Evolutionary conservation across 2,888 invertebrate species (phyloP), one percentile per base, ranked within the genome.

Genomic region (Clivina fossor): DNA sequence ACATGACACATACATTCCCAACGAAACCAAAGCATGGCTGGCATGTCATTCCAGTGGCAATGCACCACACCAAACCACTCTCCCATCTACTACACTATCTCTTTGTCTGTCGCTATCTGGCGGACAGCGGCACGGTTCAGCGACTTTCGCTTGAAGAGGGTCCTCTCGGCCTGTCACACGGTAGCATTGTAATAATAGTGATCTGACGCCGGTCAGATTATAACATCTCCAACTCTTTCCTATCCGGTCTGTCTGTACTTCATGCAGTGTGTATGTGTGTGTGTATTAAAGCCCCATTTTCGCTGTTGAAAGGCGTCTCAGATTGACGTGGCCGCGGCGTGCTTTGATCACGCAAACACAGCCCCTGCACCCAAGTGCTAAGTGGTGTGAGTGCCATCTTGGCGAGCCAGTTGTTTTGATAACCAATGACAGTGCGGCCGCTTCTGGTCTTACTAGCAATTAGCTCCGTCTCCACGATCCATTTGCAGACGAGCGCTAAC

Each of bases 141-240:
- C 33, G 33, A 22, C 22, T 33, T n/a, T n/a, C n/a, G 19, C 24
- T 44, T 69, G 70, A 70, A 69, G 69, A 70, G 69, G 70, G 71
- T 71, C 68, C 64, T 65, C 65, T 60, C 61, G 63, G 63, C 64
- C 68, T 69, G 70, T 71, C 71, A 70, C 65, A 71, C 70, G 66
- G 70, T 70, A 71, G 70, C 70, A 58, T 66, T 65, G 67, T 69
- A 68, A 69, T 70, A 69, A 69, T 66, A 68, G 69, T 69, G 66
- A 69, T 70, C 68, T 63, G 68, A 69, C 68, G 65, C 67, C 67
- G 65, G 60, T 60, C 64, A 62, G 63, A 66, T 67, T 67, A 66
- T 62, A 64, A 57, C 57, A 60, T 59, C 59, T 58, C 54, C 55
- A 60, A 61, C 60, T 57, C 55, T 61, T 60, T 60, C 59, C 57